Base-by-base conservation (phyloP, 2,888 invertebrate species). In the Suillia variegata region DNA sequence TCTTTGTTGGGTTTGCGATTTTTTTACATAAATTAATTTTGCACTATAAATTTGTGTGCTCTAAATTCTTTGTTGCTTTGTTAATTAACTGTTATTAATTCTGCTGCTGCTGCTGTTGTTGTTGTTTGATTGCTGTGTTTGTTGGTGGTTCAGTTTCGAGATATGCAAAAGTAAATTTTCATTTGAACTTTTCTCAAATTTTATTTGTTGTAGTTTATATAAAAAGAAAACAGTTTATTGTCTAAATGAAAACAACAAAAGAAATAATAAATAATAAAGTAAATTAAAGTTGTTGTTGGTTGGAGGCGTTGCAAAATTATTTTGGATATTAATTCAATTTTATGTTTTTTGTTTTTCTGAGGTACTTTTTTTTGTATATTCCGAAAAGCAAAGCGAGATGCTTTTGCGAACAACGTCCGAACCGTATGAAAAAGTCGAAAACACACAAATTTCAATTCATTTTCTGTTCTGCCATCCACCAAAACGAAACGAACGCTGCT, bases 361-460 rank as follows among this genome's bases (percentile, higher is more conserved):
- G 33, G 15, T 52, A 52, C 51, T 50, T 54, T 54, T 53, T 33
- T 49, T 34, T 33, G 42, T 57, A 31, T 56, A 53, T 58, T 50
- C 42, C 2, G 17, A 34, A n/a, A 55, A 48, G 48, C 38, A 42
- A 42, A 38, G 45, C 45, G 45, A 17, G 45, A 5, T 45, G 45
- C 18, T 20, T 45, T 45, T 20, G 26, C 10, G 4, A 22, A n/a
- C 49, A 53, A 47, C 56, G 53, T 24, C 47, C 59, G 38, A 31
- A 34, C 49, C 56, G 42, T 38, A 52, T 60, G 63, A 63, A 63
- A n/a, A 62, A 56, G 60, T 55, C 60, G 51, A 62, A 63, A 62
- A 60, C 62, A 70, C 66, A 63, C 68, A 62, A 58, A 67, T 64
- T 73, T 70, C 55, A 65, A 63, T 66, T 70, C 47, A 64, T 68